Evolutionary conservation across 2,113 vertebrate genomes (phyloP).

Genomic region (Paradoxurus hermaphroditus): DNA sequence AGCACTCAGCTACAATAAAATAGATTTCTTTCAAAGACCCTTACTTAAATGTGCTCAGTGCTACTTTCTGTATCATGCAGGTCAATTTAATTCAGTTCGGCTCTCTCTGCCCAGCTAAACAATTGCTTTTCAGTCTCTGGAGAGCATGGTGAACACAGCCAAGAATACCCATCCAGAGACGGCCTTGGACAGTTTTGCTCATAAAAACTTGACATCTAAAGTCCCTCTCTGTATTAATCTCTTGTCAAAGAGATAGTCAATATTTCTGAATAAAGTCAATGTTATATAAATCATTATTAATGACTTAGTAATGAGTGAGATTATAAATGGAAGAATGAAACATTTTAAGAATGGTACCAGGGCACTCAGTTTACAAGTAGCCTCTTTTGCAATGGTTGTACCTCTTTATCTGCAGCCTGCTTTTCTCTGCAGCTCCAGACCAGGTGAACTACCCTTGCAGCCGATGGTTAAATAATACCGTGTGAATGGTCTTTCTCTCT

Average conservation of each 20-base stretch:
- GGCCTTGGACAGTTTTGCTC: constrained; percentile 82
- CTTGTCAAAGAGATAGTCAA: constrained; percentile 76
- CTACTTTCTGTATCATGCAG: constrained; percentile 77
- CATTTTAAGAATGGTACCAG: not conserved
- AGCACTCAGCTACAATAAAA: constrained; percentile 80
- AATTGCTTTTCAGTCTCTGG: constrained; percentile 82
- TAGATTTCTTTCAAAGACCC: constrained; percentile 82
- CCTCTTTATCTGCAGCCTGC: not conserved
- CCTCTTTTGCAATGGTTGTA: not conserved
- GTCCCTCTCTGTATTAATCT: constrained; percentile 78
- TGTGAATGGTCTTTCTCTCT: not conserved
- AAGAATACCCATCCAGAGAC: constrained; percentile 78
- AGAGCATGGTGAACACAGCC: constrained; percentile 77
- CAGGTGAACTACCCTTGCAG: not conserved
- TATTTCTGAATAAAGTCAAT: constrained; percentile 76
- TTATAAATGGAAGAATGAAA: constrained; percentile 7
- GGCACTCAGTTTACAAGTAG: not conserved
- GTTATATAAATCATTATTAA: constrained; percentile 79
- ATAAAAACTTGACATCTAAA: constrained; percentile 84
- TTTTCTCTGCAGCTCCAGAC: not conserved
- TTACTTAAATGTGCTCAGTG: constrained; percentile 81
- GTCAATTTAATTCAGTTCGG: constrained; percentile 84
- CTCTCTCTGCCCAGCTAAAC: constrained; percentile 82
- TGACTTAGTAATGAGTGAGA: constrained; percentile 36
- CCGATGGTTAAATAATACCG: not conserved